Base-by-base conservation (phyloP, 2,113 vertebrate genomes). In the Panthera uncia region DNA sequence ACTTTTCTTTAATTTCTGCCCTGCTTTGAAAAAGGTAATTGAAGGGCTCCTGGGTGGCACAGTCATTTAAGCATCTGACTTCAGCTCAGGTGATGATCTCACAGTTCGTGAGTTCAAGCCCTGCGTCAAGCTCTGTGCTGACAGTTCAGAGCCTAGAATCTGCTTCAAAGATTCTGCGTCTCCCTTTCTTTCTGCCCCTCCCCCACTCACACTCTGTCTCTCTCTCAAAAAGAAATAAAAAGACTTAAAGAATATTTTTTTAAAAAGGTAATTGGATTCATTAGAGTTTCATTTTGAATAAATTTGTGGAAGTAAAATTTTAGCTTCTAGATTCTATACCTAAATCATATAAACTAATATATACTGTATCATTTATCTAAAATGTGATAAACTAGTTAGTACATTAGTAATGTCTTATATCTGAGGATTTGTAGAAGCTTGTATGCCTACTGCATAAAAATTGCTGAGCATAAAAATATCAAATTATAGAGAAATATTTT, bases 1-100 rank as follows among this genome's bases (percentile, higher is more conserved):
- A 74, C 98, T 98, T 80, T 97, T 91, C 89, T 82, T 99, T 41
- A 97, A 98, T 52, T 33, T 98, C 57, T 97, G 96, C 76, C 94
- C 98, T 68, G 38, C 91, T 69, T 50, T 97, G 88, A 23, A 31
- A 94, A 98, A 97, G 98, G 98, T 98, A 97, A 97, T 1, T 80
- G 25, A 61, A 61, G 21, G 57, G 57, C 57, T 61, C 57, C 8
- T 61, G 57, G 57, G 57, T 61, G 57, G 57, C 57, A 61, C 57
- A 61, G 21, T 61, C 57, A 61, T 61, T 61, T 61, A 61, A 61
- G 57, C 57, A 61, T 61, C 57, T 61, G 21, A 61, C 21, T 23
- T 61, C 57, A 61, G 57, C 57, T 61, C 7, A 23, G 57, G 57
- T 23, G 21, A 61, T 23, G 57, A 23, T 61, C 57, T 61, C 57